phyloP scores from a whole-genome alignment of 2,113 vertebrate species.

The Verasper variegatus region DNA sequence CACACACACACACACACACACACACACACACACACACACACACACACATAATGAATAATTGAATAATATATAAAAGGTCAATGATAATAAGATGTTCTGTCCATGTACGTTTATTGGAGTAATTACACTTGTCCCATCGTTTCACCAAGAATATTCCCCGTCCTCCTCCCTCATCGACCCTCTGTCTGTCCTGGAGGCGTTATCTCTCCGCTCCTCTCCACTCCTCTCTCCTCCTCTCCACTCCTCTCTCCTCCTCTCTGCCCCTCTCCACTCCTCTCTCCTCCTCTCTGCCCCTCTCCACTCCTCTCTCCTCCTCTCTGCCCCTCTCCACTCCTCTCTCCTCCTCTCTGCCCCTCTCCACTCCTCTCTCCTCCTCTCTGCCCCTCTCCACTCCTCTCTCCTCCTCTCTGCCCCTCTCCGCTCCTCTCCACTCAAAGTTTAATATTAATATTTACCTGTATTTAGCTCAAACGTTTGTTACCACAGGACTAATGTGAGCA shows the following conservation, averaged over 20 bases:
- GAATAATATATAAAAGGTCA: constrained; percentile 66
- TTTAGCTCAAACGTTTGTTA: too few species aligned
- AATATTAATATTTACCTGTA: too few species aligned
- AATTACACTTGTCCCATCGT: constrained; percentile 51
- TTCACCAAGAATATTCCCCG: constrained; percentile 19
- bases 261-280: too few species aligned
- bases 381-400: background rate
- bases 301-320: background rate
- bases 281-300: background rate
- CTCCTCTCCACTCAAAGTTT: background rate
- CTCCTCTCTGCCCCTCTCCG: background rate
- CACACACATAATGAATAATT: constrained; percentile 33
- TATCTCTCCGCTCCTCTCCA: background rate
- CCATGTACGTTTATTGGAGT: constrained; percentile 55
- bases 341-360: background rate
- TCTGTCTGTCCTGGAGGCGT: background rate
- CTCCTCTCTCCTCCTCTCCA: too few species aligned
- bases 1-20: constrained; percentile 7
- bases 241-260: too few species aligned
- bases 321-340: background rate
- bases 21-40: background rate
- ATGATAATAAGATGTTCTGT: constrained; percentile 56
- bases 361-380: background rate
- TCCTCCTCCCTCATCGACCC: constrained; percentile 4
- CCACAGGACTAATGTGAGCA: too few species aligned